Evolutionary conservation across 1,140 invertebrate genomes (phyloP).

Genomic region (Drosophila obscura): DNA sequence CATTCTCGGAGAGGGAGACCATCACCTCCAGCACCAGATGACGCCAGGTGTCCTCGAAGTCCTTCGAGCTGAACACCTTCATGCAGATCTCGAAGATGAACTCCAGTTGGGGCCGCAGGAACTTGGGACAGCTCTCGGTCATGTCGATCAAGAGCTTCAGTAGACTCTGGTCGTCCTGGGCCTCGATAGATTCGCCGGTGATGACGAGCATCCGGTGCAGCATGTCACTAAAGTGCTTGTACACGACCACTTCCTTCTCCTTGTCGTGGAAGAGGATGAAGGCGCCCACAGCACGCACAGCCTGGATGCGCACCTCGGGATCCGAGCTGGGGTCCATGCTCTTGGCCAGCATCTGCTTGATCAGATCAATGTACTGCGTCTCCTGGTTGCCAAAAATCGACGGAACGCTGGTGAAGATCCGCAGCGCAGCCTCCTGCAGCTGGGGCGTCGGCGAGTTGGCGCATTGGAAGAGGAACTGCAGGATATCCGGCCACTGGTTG

Average conservation of each 20-base stretch:
- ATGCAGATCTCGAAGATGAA: conserved; percentile 96
- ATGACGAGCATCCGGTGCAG: conserved; percentile 91
- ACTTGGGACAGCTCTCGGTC: conserved; percentile 96
- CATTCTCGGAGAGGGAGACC: conserved; percentile 97
- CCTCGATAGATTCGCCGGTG: conserved; percentile 88
- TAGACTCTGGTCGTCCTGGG: conserved; percentile 94
- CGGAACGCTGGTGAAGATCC: conserved; percentile 97
- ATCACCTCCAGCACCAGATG: conserved; percentile 97
- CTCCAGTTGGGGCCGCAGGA: conserved; percentile 93
- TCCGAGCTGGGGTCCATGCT: conserved; percentile 89
- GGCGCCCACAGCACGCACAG: conserved; percentile 92
- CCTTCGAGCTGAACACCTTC: conserved; percentile 91
- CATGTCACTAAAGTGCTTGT: conserved; percentile 94
- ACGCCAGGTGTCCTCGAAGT: conserved; percentile 93
- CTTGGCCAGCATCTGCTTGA: conserved; percentile 96
- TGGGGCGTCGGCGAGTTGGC: conserved; percentile 91
- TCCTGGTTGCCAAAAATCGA: conserved; percentile 98
- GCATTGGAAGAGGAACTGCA: conserved; percentile 98
- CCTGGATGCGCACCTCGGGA: conserved; percentile 91
- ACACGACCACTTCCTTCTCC: conserved; percentile 93
- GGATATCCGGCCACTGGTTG: conserved; percentile 98
- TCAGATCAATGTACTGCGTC: conserved; percentile 94
- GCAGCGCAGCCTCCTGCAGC: conserved; percentile 96
- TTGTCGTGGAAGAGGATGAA: conserved; percentile 95
- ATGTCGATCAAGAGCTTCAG: conserved; percentile 97